Base-by-base conservation (phyloP, 2,113 vertebrate species). In the Mus spicilegus region DNA sequence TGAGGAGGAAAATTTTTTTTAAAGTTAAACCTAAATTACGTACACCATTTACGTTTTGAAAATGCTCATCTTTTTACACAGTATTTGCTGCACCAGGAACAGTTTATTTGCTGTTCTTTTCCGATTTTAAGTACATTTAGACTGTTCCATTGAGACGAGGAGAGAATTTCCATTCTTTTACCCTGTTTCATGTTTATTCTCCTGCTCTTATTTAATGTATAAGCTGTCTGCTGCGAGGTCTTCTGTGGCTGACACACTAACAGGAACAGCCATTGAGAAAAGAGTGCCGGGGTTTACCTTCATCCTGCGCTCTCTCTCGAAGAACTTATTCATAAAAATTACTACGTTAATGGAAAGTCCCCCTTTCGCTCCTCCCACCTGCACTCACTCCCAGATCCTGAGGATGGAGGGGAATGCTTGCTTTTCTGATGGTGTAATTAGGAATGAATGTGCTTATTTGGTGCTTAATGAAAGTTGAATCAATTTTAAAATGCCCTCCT, bases 401-500 rank as follows among this genome's bases (percentile, higher is more conserved):
- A 97, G 82, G 73, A 80, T 89, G 24, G 78, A 94, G 94, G 67
- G 76, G 85, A 96, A 92, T 89, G 90, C 95, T 95, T 97, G 97
- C 86, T 97, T 96, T 96, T 91, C 46, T 89, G 90, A 65, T 73
- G 89, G 80, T 87, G 51, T 90, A 82, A 91, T 96, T 96, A 95
- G 73, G 95, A 96, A 70, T 90, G 96, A 97, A 95, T 97, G 91
- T 93, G 81, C 95, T 98, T 77, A 95, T 98, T 92, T 96, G 88
- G 54, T 97, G 78, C 39, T 96, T 95, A 19, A 65, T 81, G 63
- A 90, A 92, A 97, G 42, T 94, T 56, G 76, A 88, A 97, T 98
- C 98, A 95, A 98, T 98, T 97, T 93, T 98, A 97, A 98, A 98
- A 97, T 98, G 98, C 96, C 97, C 95, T 95, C 97, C 97, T 96